phyloP scores from a whole-genome alignment of 2,113 vertebrate genomes.

The Scopus umbretta region DNA sequence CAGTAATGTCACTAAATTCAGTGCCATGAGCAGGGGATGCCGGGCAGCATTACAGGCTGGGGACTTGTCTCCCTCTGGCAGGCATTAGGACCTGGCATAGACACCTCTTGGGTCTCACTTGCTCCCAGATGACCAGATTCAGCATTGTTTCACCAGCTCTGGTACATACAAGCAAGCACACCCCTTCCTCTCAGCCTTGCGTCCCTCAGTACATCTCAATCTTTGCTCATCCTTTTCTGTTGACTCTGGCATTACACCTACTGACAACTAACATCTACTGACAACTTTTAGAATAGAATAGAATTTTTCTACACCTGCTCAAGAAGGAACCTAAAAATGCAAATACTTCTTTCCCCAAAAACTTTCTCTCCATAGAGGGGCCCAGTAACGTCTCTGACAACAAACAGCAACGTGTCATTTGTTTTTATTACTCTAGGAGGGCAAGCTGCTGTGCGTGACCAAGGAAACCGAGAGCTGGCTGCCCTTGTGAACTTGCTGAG shows the following conservation, averaged over 20 bases:
- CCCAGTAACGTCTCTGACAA: background rate
- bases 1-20: background rate
- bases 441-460: slow-evolving; percentile 63
- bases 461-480: slow-evolving; percentile 59
- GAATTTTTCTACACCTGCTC: background rate
- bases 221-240: background rate
- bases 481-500: slow-evolving; percentile 64
- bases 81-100: background rate
- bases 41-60: background rate
- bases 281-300: no score
- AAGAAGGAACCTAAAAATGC: background rate
- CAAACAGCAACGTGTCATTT: slow-evolving; percentile 56
- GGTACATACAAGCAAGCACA: background rate
- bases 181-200: background rate
- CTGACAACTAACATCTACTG: background rate
- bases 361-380: background rate
- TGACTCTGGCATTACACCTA: background rate
- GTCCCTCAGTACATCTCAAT: background rate
- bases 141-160: background rate
- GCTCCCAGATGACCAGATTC: background rate
- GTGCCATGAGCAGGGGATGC: background rate
- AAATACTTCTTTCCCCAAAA: background rate
- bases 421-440: slow-evolving; percentile 64
- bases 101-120: background rate
- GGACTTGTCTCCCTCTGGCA: background rate